A percentile compares a stretch with the other conserved stretches of the same genome.
Conservation (phyloP, 2,113 vertebrate genomes). For the Sinocyclocheilus grahami region DNA sequence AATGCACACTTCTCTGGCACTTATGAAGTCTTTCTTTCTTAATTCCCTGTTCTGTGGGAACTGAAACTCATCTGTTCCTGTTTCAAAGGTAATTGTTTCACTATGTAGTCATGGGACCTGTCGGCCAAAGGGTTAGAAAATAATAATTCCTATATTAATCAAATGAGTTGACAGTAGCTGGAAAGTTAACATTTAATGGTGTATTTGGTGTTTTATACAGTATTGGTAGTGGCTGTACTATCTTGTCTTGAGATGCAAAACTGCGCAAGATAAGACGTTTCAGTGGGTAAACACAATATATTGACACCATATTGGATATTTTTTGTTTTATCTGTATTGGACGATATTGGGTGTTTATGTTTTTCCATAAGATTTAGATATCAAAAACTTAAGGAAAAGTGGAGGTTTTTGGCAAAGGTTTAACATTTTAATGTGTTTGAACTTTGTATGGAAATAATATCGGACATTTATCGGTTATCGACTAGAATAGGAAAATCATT, state of each 20-base stretch:
- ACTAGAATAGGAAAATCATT: background rate
- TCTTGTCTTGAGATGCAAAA: background rate
- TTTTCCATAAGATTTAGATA: background rate
- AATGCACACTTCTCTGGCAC: conserved; percentile 25
- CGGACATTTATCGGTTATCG: background rate
- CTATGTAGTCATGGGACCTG: conserved; percentile 24
- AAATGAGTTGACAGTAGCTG: background rate
- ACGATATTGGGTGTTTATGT: background rate
- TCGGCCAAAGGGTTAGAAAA: background rate
- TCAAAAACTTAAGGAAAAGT: background rate
- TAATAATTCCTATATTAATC: background rate
- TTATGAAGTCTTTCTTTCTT: conserved; percentile 43
- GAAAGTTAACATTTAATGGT: background rate
- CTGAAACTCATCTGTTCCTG: conserved; percentile 46
- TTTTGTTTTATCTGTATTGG: background rate
- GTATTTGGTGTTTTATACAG: background rate
- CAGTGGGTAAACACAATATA: background rate
- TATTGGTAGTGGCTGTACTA: background rate
- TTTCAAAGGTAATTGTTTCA: conserved; percentile 40
- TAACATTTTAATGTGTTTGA: background rate
- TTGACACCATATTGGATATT: background rate
- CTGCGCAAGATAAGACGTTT: background rate
- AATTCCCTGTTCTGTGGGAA: conserved; percentile 44
- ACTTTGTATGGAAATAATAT: background rate
- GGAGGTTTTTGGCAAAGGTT: background rate